Evolutionary conservation across 2,113 vertebrate genomes (phyloP).

Genomic region (Brachypteracias leptosomus): DNA sequence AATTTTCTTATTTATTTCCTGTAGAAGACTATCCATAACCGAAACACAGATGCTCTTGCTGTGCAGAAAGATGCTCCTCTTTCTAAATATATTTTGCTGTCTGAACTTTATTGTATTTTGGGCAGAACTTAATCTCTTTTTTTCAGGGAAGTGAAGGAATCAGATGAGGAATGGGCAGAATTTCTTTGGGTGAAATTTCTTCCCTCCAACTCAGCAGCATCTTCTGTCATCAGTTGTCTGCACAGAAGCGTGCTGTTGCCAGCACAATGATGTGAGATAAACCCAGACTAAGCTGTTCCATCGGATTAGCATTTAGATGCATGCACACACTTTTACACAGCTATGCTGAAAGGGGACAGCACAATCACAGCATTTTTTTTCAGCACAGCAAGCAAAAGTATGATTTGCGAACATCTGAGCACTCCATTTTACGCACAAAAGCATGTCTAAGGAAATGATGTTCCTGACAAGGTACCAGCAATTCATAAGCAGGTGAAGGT

Average conservation of each 20-base stretch:
- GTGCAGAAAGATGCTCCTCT: background rate
- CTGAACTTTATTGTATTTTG: background rate
- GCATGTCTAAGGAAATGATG: background rate
- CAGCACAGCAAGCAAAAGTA: background rate
- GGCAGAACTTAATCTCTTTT: background rate
- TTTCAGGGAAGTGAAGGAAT: background rate
- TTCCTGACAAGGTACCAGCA: background rate
- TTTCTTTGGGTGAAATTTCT: background rate
- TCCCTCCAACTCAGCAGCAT: background rate
- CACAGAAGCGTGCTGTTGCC: background rate
- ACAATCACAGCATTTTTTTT: background rate
- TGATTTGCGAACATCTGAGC: background rate
- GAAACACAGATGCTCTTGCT: background rate
- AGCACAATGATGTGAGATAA: background rate
- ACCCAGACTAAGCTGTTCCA: background rate
- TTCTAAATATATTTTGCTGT: background rate
- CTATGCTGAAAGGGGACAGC: background rate
- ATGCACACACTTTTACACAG: background rate
- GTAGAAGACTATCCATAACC: background rate
- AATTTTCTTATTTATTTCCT: background rate
- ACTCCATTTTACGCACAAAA: background rate
- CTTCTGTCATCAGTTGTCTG: background rate
- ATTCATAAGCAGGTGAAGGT: background rate
- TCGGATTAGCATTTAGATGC: constrained; percentile 5
- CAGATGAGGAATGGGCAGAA: background rate